A percentile compares a stretch with the other conserved stretches of the same genome.
phyloP scores from a whole-genome alignment of 2,113 vertebrate genomes.

The Cervus canadensis region DNA sequence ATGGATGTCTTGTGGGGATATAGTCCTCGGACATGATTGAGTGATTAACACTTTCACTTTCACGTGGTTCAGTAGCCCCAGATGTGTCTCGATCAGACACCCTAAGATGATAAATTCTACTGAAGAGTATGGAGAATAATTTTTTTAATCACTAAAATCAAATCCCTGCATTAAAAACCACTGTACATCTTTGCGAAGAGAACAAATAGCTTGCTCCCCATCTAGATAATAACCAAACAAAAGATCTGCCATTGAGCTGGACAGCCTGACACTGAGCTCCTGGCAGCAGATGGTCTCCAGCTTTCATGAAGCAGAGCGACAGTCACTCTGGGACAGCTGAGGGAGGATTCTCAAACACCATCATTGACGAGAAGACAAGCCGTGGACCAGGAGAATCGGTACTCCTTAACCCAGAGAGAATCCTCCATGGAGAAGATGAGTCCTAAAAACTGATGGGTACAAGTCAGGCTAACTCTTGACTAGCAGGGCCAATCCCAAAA shows the following conservation, averaged over 20 bases:
- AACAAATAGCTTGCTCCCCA: neutral
- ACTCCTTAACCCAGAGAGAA: neutral
- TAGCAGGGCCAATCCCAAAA: neutral
- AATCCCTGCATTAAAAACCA: neutral
- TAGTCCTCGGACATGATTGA: neutral
- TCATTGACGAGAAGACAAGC: neutral
- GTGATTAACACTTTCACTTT: neutral
- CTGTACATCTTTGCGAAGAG: neutral
- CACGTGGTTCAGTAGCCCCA: neutral
- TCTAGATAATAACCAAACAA: neutral
- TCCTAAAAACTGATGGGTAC: neutral
- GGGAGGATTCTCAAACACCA: neutral
- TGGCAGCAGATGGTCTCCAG: neutral
- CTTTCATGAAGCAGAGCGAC: neutral
- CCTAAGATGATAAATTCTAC: constrained; percentile 4
- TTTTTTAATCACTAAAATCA: neutral
- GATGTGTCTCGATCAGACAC: neutral
- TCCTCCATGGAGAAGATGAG: neutral
- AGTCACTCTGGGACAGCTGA: neutral
- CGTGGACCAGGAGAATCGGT: neutral
- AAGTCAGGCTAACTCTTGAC: neutral
- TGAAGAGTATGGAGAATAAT: neutral
- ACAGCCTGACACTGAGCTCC: neutral
- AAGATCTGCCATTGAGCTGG: neutral
- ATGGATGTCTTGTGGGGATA: neutral